These are phyloP conservation scores for Miltochrista miniata DNA, from an alignment of 2,888 invertebrate genomes.

Conservation along the genomic window DNA sequence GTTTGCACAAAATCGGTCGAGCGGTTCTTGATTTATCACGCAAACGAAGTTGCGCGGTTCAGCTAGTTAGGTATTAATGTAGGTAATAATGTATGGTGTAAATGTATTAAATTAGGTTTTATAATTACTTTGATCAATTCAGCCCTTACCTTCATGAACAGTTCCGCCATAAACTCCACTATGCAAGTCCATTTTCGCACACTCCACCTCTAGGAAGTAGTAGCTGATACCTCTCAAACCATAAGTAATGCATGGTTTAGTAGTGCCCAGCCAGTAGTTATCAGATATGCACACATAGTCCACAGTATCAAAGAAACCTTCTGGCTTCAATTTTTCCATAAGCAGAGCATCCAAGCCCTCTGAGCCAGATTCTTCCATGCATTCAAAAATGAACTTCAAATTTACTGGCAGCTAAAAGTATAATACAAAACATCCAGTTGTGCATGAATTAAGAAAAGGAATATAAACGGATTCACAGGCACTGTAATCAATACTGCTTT, in stretches of 20 bases:
- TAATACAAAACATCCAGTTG: no score
- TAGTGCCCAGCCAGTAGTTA: constrained; percentile 99
- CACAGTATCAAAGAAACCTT: constrained; percentile 91
- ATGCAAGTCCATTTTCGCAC: constrained; percentile 96
- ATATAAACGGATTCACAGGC: no score
- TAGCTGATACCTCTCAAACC: constrained; percentile 97
- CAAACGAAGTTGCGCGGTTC: no score
- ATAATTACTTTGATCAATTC: no score
- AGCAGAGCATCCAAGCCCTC: constrained; percentile 96
- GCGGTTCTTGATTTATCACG: no score
- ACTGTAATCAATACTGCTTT: no score
- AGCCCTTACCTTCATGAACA: constrained; percentile 86
- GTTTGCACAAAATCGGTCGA: no score
- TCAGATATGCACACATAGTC: constrained; percentile 99
- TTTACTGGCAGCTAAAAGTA: constrained; percentile 87
- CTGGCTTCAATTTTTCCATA: constrained; percentile 74
- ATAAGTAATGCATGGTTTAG: constrained; percentile 98
- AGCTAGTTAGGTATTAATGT: no score
- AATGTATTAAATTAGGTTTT: no score
- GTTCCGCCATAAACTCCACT: constrained; percentile 98
- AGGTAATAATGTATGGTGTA: no score
- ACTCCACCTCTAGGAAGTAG: constrained; percentile 93
- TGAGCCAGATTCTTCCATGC: constrained; percentile 99
- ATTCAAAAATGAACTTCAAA: constrained; percentile 96
- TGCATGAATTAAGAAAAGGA: no score